Base-by-base conservation (phyloP, 2,888 invertebrate species). In the Caenorhabditis virilis region DNA sequence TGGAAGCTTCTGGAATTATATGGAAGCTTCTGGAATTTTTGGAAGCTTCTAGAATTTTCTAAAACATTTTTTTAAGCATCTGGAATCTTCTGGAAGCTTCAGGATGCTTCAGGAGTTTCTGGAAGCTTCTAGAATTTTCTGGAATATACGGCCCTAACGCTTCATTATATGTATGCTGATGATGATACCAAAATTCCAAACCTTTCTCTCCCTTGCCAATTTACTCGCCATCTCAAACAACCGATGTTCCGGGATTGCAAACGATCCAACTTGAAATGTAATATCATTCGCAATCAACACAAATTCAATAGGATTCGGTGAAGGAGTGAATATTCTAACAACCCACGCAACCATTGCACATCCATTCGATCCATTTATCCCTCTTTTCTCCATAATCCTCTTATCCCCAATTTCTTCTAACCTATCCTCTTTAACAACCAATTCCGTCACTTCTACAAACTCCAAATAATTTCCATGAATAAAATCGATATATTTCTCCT, bases 271-370 rank as follows among this genome's bases (percentile, higher is more conserved):
- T 72, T 90, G 87, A 86, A 89, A 89, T 0, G 98, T 98, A 48
- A 99, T 88, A 85, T 99, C 98, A 84, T 99, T 99, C 13, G 95
- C 91, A 77, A 99, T 97, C 0, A 98, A 89, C 71, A 99, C 90
- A 7, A 95, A 58, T 30, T 84, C 92, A 0, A 95, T 88, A 0
- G 94, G 93, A 84, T 90, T 94, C 83, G 97, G 95, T 0, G 95
- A 95, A 2, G 54, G 50, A 3, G 20, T n/a, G 9, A 38, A 3
- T n/a, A 45, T 2, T 15, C 26, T 16, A 7, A 63, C 15, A 18
- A 63, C 26, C 63, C 63, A 63, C 13, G 63, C 57, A 15, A 57
- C 63, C 2, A 63, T 53, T 1, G 63, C 56, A 13, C 52, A 57
- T 16, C 51, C 11, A 25, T 57, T 63, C 38, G 25, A 13, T 15